Evolutionary conservation across 2,797 vertebrate species (phyloP).

Genomic region (Sebastes matsubarae): DNA sequence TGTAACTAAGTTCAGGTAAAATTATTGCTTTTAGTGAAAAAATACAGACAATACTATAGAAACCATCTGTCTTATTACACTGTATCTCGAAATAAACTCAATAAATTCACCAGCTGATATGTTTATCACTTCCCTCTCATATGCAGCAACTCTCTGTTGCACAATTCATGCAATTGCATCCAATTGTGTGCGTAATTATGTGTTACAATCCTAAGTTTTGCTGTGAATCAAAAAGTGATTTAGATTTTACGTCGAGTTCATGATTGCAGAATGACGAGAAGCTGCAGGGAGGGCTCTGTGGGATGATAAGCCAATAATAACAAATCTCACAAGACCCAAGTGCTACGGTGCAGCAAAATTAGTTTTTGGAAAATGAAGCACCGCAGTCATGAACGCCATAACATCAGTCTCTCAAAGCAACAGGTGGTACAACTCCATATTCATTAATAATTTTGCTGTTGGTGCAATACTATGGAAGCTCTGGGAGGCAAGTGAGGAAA

Average conservation of each 20-base stretch:
- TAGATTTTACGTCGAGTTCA: not conserved
- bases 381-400: slow-evolving; percentile 7
- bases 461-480: slow-evolving; percentile 15
- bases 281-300: slow-evolving; percentile 3
- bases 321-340: slow-evolving; percentile 36
- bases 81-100: not conserved
- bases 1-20: not conserved
- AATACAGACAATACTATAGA: not conserved
- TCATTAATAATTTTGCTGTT: slow-evolving; percentile 71
- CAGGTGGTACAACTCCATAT: slow-evolving; percentile 61
- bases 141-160: not conserved
- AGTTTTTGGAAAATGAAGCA: slow-evolving; percentile 45
- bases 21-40: not conserved
- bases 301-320: slow-evolving; percentile 42
- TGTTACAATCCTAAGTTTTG: not conserved
- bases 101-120: not conserved
- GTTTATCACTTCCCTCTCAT: not conserved
- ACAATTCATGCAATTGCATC: not conserved
- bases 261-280: slow-evolving; percentile 13
- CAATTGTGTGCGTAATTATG: not conserved
- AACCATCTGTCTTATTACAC: not conserved
- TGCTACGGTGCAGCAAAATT: slow-evolving; percentile 20
- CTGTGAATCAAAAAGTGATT: slow-evolving; percentile 1
- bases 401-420: slow-evolving; percentile 41
- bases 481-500: not conserved